A percentile compares a stretch with the other conserved stretches of the same genome.
phyloP scores from a whole-genome alignment of 1,140 invertebrate species.

The Scaptomyza hsui region DNA sequence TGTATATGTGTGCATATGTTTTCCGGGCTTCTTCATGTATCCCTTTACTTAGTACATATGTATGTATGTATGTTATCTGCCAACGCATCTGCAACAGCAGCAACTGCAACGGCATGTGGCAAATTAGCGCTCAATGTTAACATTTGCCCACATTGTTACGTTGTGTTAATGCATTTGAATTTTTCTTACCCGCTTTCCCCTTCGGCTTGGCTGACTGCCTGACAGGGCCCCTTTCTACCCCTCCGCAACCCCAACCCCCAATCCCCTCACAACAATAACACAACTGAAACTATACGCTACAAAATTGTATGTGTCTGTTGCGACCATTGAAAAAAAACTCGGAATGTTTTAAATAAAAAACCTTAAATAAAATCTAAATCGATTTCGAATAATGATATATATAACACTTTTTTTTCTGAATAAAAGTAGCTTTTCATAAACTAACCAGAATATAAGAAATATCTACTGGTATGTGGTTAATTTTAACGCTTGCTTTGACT shows the following conservation, averaged over 20 bases:
- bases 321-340: background rate
- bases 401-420: too few relatives aligned
- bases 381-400: too few relatives aligned
- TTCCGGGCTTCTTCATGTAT: background rate
- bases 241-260: too few relatives aligned
- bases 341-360: too few relatives aligned
- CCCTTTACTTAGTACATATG: too few relatives aligned
- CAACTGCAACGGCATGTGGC: constrained; percentile 55
- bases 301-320: background rate
- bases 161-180: constrained; percentile 79
- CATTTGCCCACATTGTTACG: constrained; percentile 75
- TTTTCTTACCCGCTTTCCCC: constrained; percentile 29
- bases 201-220: background rate
- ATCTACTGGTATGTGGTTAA: too few relatives aligned
- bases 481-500: too few relatives aligned
- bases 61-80: background rate
- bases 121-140: constrained; percentile 80
- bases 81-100: constrained; percentile 8
- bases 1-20: background rate
- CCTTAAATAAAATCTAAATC: too few relatives aligned
- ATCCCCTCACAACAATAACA: background rate
- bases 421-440: too few relatives aligned
- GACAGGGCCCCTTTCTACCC: background rate
- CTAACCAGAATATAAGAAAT: too few relatives aligned
- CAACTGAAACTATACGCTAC: background rate